phyloP scores from a whole-genome alignment of 2,888 invertebrate genomes.

The Caenorhabditis sp. region DNA sequence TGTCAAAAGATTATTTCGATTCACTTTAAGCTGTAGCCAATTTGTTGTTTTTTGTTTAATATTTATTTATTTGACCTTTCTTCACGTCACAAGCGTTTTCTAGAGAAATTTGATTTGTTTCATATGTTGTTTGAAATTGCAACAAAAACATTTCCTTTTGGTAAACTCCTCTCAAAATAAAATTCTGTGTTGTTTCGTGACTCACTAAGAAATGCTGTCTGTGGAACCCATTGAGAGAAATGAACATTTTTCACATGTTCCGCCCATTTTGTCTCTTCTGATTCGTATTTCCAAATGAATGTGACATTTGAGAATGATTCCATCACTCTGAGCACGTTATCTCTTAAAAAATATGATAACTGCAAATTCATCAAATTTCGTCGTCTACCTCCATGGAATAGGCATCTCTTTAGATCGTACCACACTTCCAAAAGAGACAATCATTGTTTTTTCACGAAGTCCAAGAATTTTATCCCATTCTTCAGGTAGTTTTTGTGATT shows the following conservation, averaged over 20 bases:
- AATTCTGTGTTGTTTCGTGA: background rate
- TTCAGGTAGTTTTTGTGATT: conserved; percentile 3
- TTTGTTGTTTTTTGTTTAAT: no score
- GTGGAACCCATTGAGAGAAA: conserved; percentile 34
- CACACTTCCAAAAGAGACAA: conserved; percentile 21
- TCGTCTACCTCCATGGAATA: background rate
- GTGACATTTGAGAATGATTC: conserved; percentile 17
- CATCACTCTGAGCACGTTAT: conserved; percentile 14
- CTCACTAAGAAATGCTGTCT: conserved; percentile 7
- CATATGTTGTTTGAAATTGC: no score
- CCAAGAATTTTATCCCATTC: conserved; percentile 13
- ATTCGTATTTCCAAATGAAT: conserved; percentile 42
- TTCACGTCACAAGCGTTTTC: no score
- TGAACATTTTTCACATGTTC: conserved; percentile 11
- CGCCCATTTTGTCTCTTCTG: conserved; percentile 18
- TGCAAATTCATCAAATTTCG: no score
- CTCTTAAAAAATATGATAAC: conserved; percentile 5
- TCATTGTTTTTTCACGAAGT: conserved; percentile 11
- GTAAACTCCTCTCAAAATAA: no score
- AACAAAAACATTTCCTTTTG: no score
- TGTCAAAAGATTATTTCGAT: no score
- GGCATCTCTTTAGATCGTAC: conserved; percentile 17
- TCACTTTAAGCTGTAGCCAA: no score
- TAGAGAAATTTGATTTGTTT: no score
- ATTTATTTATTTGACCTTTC: no score